Conservation (phyloP, 2,113 vertebrate species). For the Cinclus cinclus region DNA sequence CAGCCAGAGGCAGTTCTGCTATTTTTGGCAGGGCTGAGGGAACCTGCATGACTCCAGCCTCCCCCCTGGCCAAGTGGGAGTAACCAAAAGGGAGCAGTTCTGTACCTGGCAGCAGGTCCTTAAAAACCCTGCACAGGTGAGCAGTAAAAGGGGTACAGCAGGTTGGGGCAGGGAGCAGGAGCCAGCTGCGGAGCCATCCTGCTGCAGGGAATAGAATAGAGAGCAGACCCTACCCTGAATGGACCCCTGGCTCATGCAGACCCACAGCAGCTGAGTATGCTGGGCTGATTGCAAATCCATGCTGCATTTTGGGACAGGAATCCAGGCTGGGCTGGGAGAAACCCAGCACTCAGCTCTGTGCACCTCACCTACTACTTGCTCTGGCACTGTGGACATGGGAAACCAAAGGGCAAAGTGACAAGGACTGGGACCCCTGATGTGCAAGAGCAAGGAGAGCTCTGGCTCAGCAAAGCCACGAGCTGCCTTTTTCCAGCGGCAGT, state of each 20-base stretch:
- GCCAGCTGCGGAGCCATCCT: neutral
- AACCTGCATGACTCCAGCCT: neutral
- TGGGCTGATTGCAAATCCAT: neutral
- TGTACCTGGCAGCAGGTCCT: neutral
- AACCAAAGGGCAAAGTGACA: neutral
- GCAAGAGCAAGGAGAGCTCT: neutral
- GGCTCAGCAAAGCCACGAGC: neutral
- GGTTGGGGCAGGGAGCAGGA: neutral
- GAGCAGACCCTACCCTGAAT: fast-evolving
- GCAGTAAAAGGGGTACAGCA: fast-evolving
- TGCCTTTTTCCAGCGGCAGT: neutral
- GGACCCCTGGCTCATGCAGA: neutral
- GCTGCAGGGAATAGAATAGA: neutral
- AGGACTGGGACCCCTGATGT: fast-evolving
- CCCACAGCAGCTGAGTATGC: neutral
- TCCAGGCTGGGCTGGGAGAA: neutral
- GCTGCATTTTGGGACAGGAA: neutral
- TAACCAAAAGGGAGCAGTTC: neutral
- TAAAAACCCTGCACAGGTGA: neutral
- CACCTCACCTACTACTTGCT: fast-evolving
- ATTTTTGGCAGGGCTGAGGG: neutral
- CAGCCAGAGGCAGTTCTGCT: neutral
- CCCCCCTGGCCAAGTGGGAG: neutral
- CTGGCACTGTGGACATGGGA: fast-evolving
- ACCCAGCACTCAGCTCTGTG: neutral